Evolutionary conservation across 2,113 vertebrate genomes (phyloP).

Genomic region (Mus pahari): DNA sequence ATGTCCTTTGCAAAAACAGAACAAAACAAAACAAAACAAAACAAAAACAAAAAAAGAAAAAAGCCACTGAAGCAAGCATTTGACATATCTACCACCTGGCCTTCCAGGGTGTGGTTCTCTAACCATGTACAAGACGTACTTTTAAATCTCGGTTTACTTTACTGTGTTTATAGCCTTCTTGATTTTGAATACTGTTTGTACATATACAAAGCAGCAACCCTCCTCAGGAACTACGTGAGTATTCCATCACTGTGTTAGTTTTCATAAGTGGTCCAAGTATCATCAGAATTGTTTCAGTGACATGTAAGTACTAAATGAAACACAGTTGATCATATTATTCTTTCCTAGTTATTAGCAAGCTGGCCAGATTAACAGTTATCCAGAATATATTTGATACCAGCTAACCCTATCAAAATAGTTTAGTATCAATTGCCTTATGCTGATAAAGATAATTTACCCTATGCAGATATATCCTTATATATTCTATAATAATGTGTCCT

Average conservation of each 20-base stretch:
- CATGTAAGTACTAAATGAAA: not conserved
- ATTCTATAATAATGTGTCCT: not conserved
- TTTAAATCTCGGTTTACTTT: not conserved
- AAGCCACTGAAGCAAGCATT: not conserved
- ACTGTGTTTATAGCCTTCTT: not conserved
- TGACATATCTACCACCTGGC: not conserved
- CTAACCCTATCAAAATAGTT: not conserved
- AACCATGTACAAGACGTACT: not conserved
- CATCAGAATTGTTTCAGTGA: not conserved
- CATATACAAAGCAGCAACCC: not conserved
- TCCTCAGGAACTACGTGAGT: not conserved
- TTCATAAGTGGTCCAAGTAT: no score
- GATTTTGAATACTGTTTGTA: not conserved
- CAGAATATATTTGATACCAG: rapidly evolving
- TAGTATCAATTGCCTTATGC: not conserved
- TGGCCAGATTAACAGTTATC: no score
- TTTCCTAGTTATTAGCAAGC: not conserved
- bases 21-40: no score
- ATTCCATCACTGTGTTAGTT: not conserved
- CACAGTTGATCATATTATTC: not conserved
- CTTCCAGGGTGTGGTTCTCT: not conserved
- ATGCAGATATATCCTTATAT: not conserved
- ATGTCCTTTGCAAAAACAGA: not conserved
- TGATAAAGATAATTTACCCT: not conserved
- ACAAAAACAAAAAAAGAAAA: not conserved